These are phyloP conservation scores for Blastomussa wellsi DNA, from an alignment of 92 coral and sea anemone species.

Conservation along the genomic window DNA sequence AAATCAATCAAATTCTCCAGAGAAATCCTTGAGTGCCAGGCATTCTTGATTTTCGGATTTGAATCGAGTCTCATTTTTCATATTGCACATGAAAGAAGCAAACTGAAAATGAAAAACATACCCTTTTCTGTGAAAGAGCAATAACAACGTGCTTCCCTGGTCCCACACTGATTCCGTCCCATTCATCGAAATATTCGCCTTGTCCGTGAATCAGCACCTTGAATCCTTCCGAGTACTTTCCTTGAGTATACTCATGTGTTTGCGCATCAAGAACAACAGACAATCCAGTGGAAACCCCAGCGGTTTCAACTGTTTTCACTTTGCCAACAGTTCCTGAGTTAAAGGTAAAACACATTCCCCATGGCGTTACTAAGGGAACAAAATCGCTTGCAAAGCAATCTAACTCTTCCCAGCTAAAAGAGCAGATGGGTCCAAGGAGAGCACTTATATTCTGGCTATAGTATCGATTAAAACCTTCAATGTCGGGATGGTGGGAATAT, in stretches of 20 bases:
- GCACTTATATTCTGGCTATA: conserved; percentile 35
- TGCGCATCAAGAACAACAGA: conserved; percentile 28
- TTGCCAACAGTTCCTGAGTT: conserved; percentile 40
- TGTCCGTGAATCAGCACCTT: conserved; percentile 50
- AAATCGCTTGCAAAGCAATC: conserved; percentile 22
- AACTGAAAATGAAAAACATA: no score
- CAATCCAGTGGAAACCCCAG: conserved; percentile 33
- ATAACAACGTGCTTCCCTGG: conserved; percentile 51
- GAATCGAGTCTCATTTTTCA: no score
- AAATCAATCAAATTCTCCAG: no score
- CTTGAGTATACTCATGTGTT: conserved; percentile 20
- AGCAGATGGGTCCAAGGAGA: background rate
- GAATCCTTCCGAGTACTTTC: conserved; percentile 43
- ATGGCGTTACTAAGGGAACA: conserved; percentile 16
- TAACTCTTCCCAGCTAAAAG: conserved; percentile 4
- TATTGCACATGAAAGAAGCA: no score
- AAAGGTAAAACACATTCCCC: conserved; percentile 54
- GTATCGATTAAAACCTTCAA: conserved; percentile 13
- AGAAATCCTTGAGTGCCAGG: no score
- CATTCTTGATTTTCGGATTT: no score
- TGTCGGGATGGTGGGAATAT: conserved; percentile 4
- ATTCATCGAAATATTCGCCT: conserved; percentile 37
- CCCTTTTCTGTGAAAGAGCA: conserved; percentile 43
- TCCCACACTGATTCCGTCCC: conserved; percentile 49
- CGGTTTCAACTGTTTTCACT: conserved; percentile 2